Conservation (phyloP, 2,113 vertebrate species). For the Tragelaphus buxtoni region DNA sequence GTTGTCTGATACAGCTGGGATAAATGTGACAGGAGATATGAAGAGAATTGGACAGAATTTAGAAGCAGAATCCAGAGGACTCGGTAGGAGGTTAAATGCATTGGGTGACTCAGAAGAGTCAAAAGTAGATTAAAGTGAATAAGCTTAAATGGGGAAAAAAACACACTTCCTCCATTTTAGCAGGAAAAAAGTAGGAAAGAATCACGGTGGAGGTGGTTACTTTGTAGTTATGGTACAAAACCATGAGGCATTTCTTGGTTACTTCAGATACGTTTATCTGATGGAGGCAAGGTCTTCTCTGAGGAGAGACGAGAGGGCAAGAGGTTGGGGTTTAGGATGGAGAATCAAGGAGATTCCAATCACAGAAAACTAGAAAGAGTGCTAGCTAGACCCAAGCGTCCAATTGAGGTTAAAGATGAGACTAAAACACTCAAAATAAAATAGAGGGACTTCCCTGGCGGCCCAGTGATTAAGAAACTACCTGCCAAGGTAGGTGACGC, state of each 20-base stretch:
- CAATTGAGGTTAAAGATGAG: background rate
- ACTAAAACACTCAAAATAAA: background rate
- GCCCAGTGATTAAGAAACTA: background rate
- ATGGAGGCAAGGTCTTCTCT: background rate
- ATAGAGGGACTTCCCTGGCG: background rate
- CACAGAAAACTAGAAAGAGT: background rate
- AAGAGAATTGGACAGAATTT: background rate
- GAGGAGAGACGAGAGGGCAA: background rate
- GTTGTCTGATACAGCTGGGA: background rate
- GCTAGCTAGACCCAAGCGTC: accelerated
- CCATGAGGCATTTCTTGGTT: background rate
- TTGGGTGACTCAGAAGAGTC: background rate
- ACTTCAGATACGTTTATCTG: background rate
- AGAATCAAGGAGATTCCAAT: background rate
- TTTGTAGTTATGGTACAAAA: background rate
- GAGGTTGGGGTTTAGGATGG: background rate
- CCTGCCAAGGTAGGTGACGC: background rate
- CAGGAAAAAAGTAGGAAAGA: background rate
- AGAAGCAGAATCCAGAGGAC: background rate
- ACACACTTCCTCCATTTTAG: background rate
- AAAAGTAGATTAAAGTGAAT: background rate
- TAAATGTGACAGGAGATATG: background rate
- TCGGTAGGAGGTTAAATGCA: background rate
- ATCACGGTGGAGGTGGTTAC: accelerated
- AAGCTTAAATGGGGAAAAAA: background rate